Conservation (phyloP, 2,797 vertebrate genomes). For the Pachyuromys duprasi region DNA sequence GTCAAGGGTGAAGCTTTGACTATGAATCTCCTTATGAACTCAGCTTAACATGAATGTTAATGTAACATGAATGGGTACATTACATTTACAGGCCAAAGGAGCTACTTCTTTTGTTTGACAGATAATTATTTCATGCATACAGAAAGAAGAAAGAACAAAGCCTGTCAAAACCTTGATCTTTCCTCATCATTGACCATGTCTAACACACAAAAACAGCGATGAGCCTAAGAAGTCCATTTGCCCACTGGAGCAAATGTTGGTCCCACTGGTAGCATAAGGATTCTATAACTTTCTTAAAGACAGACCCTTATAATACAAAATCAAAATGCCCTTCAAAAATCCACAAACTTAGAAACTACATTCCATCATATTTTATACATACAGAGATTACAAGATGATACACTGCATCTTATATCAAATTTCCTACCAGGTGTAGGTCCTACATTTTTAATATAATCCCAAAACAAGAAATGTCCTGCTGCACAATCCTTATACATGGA, state of each 20-base stretch:
- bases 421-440: conserved; percentile 14
- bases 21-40: conserved; percentile 61
- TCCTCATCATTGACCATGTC: conserved; percentile 37
- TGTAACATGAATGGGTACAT: conserved; percentile 3
- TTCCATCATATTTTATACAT: conserved; percentile 38
- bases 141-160: conserved; percentile 58
- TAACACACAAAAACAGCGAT: conserved; percentile 11
- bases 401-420: not conserved
- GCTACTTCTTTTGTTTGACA: conserved; percentile 66
- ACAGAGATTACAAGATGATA: not conserved
- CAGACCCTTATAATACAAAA: conserved; percentile 10
- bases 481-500: conserved; percentile 8
- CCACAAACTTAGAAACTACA: conserved; percentile 7
- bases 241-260: conserved; percentile 1
- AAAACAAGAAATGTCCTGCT: conserved; percentile 33
- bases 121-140: conserved; percentile 67
- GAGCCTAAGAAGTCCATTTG: conserved; percentile 7
- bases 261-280: not conserved
- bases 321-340: not conserved
- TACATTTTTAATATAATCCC: not conserved
- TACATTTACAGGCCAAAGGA: conserved; percentile 61
- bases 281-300: conserved; percentile 51
- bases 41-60: conserved; percentile 45
- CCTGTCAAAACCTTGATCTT: conserved; percentile 61
- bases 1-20: conserved; percentile 52